phyloP scores from a whole-genome alignment of 1,140 invertebrate species.

The Plutomurus gul region DNA sequence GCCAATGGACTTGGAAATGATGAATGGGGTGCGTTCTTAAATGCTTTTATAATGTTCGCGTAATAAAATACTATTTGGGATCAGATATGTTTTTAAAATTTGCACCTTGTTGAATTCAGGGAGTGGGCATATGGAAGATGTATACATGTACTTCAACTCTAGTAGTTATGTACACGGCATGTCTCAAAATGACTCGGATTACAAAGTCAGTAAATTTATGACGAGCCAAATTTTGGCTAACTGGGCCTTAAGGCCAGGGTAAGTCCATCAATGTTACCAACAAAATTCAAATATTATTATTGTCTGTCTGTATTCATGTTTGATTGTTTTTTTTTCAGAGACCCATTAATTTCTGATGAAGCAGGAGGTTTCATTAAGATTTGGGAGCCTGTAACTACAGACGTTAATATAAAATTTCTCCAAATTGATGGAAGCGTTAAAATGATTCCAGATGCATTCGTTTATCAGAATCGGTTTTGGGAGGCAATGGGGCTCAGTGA shows the following conservation, averaged over 20 bases:
- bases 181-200: neutral
- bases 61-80: no score
- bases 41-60: no score
- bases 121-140: conserved; percentile 17
- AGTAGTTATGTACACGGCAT: neutral
- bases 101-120: no score
- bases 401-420: neutral
- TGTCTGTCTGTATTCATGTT: neutral
- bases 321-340: neutral
- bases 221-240: conserved; percentile 16
- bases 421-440: conserved; percentile 33
- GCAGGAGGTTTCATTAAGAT: conserved; percentile 10
- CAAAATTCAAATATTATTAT: neutral
- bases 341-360: conserved; percentile 35
- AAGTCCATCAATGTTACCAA: neutral
- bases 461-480: conserved; percentile 31
- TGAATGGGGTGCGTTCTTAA: conserved; percentile 9
- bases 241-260: conserved; percentile 6
- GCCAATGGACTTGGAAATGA: conserved; percentile 2
- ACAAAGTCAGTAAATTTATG: conserved; percentile 10
- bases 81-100: no score
- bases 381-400: conserved; percentile 23
- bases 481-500: neutral
- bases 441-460: conserved; percentile 33
- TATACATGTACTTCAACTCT: conserved; percentile 1